A percentile compares a stretch with the other conserved stretches of the same genome.
Conservation (phyloP, 2,113 vertebrate species). For the Archocentrus centrarchus region DNA sequence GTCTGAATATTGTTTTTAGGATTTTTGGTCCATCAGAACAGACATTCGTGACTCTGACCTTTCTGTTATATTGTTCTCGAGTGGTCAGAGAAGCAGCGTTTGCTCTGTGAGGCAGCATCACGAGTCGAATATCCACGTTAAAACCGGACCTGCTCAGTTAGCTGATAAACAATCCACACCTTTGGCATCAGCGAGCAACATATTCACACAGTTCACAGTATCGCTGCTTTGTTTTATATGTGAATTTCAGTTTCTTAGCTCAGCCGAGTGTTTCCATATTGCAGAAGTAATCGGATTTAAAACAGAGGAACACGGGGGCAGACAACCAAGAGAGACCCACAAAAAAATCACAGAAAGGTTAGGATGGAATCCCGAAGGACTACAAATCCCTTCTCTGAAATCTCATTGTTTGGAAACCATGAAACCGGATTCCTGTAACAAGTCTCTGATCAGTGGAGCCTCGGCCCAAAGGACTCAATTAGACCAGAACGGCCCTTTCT, state of each 20-base stretch:
- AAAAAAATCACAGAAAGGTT: constrained; percentile 76
- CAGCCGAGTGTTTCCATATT: constrained; percentile 63
- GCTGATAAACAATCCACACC: constrained; percentile 17
- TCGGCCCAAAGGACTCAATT: constrained; percentile 86
- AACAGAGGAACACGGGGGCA: constrained; percentile 65
- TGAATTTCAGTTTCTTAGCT: constrained; percentile 46
- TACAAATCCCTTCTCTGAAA: constrained; percentile 82
- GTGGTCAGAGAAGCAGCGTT: constrained; percentile 6
- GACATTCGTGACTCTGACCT: constrained; percentile 30
- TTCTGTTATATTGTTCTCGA: neutral
- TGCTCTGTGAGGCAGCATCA: constrained; percentile 29
- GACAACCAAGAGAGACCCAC: constrained; percentile 71
- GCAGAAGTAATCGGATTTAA: constrained; percentile 79
- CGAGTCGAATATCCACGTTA: constrained; percentile 28
- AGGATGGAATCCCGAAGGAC: constrained; percentile 74
- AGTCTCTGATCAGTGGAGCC: constrained; percentile 82
- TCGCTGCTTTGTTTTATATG: constrained; percentile 29
- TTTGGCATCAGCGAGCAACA: constrained; percentile 16
- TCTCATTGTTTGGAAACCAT: constrained; percentile 86
- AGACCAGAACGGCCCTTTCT: constrained; percentile 80
- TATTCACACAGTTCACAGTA: neutral
- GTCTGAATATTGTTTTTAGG: constrained; percentile 9
- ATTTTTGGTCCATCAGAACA: constrained; percentile 10
- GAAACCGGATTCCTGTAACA: constrained; percentile 85
- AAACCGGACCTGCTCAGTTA: constrained; percentile 19